Percentiles rank a stretch among this genome's conserved stretches.
phyloP scores from a whole-genome alignment of 64 coral and sea anemone genomes.

The Hydrozoanthus tunicans region DNA sequence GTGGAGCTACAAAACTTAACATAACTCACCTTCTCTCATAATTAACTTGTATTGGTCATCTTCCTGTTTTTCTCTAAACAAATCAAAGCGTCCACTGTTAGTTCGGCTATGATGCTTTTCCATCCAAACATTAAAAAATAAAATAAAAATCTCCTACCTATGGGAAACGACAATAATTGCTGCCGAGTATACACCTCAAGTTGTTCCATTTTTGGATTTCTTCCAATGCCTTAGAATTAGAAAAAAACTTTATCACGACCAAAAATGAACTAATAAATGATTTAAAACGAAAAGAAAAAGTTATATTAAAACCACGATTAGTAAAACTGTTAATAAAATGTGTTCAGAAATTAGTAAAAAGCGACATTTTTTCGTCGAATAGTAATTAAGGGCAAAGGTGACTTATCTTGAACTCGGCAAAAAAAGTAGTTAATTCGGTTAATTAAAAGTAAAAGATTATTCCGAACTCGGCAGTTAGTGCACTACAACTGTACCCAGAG shows the following conservation, averaged over 20 bases:
- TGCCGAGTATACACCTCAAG: conserved; percentile 38
- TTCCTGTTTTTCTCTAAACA: conserved; percentile 90
- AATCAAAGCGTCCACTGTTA: not conserved
- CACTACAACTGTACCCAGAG: no score
- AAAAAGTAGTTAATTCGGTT: not conserved
- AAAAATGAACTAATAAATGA: conserved; percentile 8
- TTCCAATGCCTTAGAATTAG: conserved; percentile 60
- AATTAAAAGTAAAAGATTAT: not conserved
- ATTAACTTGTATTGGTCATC: conserved; percentile 75
- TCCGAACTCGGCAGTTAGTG: no score
- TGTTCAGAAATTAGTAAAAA: not conserved
- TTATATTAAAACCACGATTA: not conserved
- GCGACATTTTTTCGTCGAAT: not conserved
- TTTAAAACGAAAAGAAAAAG: conserved; percentile 13
- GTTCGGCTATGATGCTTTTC: not conserved
- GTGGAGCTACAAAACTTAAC: no score
- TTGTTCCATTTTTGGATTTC: conserved; percentile 47
- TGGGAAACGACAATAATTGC: conserved; percentile 15
- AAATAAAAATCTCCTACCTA: conserved; percentile 52
- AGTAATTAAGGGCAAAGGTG: no score
- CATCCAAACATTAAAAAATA: not conserved
- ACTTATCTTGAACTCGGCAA: no score
- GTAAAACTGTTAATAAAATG: not conserved
- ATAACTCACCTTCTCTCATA: conserved; percentile 64
- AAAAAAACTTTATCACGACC: conserved; percentile 61